Evolutionary conservation across 2,113 vertebrate genomes (phyloP).

Genomic region (Nematolebias whitei): DNA sequence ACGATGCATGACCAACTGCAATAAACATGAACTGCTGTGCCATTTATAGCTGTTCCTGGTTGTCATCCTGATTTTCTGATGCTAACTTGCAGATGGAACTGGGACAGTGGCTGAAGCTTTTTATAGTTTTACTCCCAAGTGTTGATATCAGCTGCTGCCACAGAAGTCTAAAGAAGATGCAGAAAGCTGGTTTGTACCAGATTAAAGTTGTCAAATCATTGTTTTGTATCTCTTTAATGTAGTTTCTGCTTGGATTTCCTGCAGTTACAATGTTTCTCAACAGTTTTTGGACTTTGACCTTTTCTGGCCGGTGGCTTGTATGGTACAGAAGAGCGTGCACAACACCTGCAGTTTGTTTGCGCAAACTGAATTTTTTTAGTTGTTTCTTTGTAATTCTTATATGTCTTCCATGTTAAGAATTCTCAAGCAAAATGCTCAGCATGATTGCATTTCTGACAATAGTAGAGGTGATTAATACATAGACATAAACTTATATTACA

Average conservation of each 20-base stretch:
- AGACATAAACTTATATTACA: neutral
- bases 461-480: neutral
- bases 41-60: neutral
- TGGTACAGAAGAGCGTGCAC: slow-evolving; percentile 20
- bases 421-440: neutral
- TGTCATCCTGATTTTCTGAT: neutral
- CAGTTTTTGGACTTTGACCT: slow-evolving; percentile 56
- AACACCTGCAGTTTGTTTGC: neutral
- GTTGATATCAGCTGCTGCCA: neutral
- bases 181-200: no score
- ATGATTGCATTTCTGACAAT: neutral
- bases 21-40: neutral
- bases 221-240: no score
- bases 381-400: neutral
- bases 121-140: neutral
- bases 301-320: neutral
- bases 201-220: no score
- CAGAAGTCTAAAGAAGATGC: neutral
- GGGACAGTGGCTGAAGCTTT: neutral
- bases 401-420: neutral
- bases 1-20: neutral
- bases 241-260: slow-evolving; percentile 1
- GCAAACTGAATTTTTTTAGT: neutral
- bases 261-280: neutral
- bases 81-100: neutral